Evolutionary conservation across 2,797 vertebrate species (phyloP).

Genomic region (Antrozous pallidus): DNA sequence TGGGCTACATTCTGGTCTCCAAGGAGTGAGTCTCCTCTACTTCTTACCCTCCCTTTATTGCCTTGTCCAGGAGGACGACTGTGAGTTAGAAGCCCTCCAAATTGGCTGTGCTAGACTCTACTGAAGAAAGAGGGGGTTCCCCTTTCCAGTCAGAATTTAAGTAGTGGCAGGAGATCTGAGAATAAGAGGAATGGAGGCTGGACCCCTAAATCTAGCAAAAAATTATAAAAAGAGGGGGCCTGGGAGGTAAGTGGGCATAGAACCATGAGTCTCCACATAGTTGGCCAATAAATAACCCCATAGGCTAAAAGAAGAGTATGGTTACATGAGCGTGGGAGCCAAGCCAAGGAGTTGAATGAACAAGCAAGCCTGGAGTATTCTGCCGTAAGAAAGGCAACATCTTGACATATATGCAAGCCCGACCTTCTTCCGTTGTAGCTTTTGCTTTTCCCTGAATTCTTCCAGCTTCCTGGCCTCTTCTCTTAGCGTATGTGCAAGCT

Average conservation of each 20-base stretch:
- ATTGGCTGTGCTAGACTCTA: not conserved
- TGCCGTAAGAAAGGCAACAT: not conserved
- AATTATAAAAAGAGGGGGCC: not conserved
- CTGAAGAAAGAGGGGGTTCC: not conserved
- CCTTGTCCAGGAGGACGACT: not conserved
- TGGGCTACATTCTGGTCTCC: not conserved
- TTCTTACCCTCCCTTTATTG: not conserved
- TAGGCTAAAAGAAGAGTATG: not conserved
- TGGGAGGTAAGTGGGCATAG: not conserved
- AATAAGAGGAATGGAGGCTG: not conserved
- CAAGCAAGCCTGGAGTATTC: not conserved
- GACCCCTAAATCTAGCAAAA: not conserved
- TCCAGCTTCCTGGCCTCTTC: conserved; percentile 95
- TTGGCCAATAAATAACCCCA: not conserved
- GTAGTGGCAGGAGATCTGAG: not conserved
- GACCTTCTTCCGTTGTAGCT: conserved; percentile 91
- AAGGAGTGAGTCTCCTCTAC: not conserved
- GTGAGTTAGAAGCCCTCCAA: not conserved
- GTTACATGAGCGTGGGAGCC: not conserved
- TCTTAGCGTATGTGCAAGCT: conserved; percentile 90
- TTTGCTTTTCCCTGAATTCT: conserved; percentile 95
- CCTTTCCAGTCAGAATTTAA: not conserved
- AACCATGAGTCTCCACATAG: not conserved
- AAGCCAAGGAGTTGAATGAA: not conserved
- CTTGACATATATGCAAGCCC: not conserved